phyloP scores from a whole-genome alignment of 2,113 vertebrate species.

The Clupea harengus region DNA sequence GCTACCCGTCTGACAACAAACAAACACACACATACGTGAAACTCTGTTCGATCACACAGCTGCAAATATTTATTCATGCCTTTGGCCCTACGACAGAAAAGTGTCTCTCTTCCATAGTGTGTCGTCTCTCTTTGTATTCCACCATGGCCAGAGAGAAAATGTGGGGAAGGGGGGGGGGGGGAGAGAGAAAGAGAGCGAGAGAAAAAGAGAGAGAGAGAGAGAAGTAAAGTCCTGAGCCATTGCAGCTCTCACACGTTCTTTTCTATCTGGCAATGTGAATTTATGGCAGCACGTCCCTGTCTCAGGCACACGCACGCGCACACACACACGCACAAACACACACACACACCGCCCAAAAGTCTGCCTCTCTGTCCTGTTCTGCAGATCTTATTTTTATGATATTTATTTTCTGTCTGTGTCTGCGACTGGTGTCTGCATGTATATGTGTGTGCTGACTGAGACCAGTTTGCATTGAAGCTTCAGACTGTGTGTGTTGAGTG shows the following conservation, averaged over 20 bases:
- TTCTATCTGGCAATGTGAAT: background rate
- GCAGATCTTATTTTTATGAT: background rate
- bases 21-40: background rate
- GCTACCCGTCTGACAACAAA: background rate
- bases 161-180: background rate
- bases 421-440: background rate
- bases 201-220: background rate
- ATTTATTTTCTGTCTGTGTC: constrained; percentile 7
- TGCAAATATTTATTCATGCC: background rate
- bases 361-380: background rate
- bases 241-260: background rate
- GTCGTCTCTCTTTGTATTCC: background rate
- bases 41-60: background rate
- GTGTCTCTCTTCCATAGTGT: background rate
- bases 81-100: background rate
- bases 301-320: background rate
- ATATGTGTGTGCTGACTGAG: background rate
- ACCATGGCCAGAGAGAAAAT: background rate
- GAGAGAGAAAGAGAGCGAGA: background rate
- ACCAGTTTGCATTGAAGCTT: background rate
- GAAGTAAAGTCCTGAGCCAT: too few relatives aligned
- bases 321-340: background rate
- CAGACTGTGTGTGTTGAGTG: background rate
- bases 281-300: background rate
- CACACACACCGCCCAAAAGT: background rate